These are phyloP conservation scores for Bombyx mandarina DNA, from an alignment of 1,140 invertebrate genomes.

Conservation along the genomic window DNA sequence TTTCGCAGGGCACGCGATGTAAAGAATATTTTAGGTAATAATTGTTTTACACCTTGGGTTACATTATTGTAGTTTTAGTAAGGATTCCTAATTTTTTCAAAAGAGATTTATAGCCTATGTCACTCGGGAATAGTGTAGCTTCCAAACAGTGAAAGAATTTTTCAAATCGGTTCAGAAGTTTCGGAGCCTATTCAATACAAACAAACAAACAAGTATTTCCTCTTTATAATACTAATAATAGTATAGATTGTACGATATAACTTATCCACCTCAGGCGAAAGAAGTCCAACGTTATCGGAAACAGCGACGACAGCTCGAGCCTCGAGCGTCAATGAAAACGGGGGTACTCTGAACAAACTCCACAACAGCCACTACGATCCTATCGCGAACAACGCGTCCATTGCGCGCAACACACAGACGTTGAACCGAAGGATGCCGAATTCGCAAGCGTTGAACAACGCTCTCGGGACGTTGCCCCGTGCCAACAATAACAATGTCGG, in stretches of 20 bases:
- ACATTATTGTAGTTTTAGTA: too few species aligned
- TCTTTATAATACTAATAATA: too few species aligned
- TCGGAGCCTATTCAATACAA: too few species aligned
- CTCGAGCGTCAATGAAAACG: conserved; percentile 75
- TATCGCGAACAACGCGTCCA: conserved; percentile 55
- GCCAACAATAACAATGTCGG: conserved; percentile 59
- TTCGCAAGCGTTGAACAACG: conserved; percentile 63
- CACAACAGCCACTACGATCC: conserved; percentile 69
- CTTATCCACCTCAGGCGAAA: conserved; percentile 72
- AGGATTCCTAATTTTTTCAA: too few species aligned
- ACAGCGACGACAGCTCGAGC: conserved; percentile 85
- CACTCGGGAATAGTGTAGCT: too few species aligned
- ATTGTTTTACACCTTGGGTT: too few species aligned
- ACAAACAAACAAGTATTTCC: too few species aligned
- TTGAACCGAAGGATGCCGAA: conserved; percentile 45
- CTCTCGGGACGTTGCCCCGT: conserved; percentile 68
- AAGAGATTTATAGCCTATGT: too few species aligned
- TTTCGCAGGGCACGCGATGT: too few species aligned
- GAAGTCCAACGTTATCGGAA: conserved; percentile 85
- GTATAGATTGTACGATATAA: not conserved
- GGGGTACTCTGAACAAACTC: conserved; percentile 59
- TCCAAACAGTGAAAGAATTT: too few species aligned
- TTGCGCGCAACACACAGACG: conserved; percentile 50
- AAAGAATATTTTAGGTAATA: too few species aligned
- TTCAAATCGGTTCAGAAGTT: too few species aligned